Evolutionary conservation across 2,113 vertebrate species (phyloP), one percentile per base, ranked within the genome.

Genomic region (Scartelaos histophorus): DNA sequence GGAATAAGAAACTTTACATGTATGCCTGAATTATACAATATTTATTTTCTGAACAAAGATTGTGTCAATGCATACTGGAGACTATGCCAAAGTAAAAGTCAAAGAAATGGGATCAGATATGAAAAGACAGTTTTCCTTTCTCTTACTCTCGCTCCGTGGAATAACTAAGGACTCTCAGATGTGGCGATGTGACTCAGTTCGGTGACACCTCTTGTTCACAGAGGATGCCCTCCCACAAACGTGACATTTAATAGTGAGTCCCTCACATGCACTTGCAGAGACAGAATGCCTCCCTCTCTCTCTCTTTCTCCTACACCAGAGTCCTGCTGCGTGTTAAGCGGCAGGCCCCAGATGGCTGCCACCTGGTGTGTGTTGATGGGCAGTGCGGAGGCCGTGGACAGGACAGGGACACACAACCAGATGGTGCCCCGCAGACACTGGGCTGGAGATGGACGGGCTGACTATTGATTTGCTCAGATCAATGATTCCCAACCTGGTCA

Each of bases 391-490:
- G 54, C 75, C 83, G 66, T 15, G 76, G 81, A 89, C 83, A 83
- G 81, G 84, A 87, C 84, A 80, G 83, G 79, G 67, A 72, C 82
- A 79, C 84, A 84, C 85, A 82, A 87, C 87, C 91, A 92, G 88
- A 90, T 90, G 90, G 88, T 58, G 60, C 87, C 87, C 75, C 71
- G 77, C 82, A 70, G 78, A 79, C 81, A 79, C 73, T 70, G 79
- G 82, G 79, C 24, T 67, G 60, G 74, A 89, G 85, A 90, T 83
- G 89, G 87, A 87, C 81, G n/a, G 75, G 69, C 77, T 81, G 80
- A 78, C 73, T 88, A 90, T 91, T 88, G 87, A 90, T 90, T 90
- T 91, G 84, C 82, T 86, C 88, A 91, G 90, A 89, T 91, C 90
- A 87, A 85, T 92, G 92, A 87, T 81, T 91, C 82, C 79, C 89